Evolutionary conservation across 1,140 invertebrate genomes (phyloP), one percentile per base, ranked within the genome.

Genomic region (Pantala flavescens): DNA sequence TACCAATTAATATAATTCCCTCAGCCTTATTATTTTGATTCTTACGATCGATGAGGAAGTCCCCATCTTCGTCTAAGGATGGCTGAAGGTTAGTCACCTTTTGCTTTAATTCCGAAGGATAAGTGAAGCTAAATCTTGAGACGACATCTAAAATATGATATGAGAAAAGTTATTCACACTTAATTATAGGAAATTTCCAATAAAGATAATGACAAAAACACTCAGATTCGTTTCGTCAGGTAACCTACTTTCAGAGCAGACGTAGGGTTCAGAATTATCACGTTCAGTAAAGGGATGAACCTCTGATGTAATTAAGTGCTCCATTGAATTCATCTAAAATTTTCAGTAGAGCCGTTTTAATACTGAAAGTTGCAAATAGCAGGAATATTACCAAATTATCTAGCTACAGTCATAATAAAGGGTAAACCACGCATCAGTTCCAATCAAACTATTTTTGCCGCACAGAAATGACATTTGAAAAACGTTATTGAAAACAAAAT

Each of bases 101-200:
- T 5, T 76, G 55, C 28, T 76, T 75, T 70, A 21, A 24, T 63
- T n/a, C 74, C 63, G 0, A 77, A 10, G 87, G 86, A 78, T 82
- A 85, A 43, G 81, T 81, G 75, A 90, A 90, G 74, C 80, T 77
- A 79, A 89, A 89, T 79, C 81, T 84, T 23, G 87, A 87, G 21
- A 88, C 81, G 5, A 82, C 81, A 80, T 82, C 86, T 88, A 74
- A 23, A 81, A 80, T 74, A 80, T 79, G 78, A 77, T 71, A 43
- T 55, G 16, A 0, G 24, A 1, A 63, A 3, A 63, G n/a, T 5
- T 36, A 36, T 36, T 36, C 28, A 36, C 28, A 36, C 9, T 36
- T 36, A 36, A n/a, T n/a, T n/a, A n/a, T n/a, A n/a, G n/a, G n/a
- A n/a, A n/a, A n/a, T 36, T 36, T 36, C 28, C 9, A 2, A 36